Evolutionary conservation across 2,113 vertebrate species (phyloP), one percentile per base, ranked within the genome.

Genomic region (Oenanthe oenanthe): DNA sequence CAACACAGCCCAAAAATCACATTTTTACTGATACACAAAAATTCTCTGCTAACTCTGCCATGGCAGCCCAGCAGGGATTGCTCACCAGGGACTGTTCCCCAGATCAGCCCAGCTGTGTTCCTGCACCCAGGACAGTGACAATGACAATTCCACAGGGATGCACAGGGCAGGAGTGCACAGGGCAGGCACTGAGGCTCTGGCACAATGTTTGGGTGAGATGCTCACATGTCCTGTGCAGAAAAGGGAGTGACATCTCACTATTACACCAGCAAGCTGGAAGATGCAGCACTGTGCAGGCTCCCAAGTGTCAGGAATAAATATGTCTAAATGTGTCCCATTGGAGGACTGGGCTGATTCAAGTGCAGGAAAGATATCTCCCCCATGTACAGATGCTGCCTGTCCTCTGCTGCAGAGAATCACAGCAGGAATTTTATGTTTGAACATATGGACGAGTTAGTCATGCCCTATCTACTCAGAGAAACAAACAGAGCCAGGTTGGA

Each of bases 361-460:
- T 42, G 36, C 63, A 71, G 91, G 48, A 84, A 83, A 86, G 38
- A 48, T 51, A 62, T 74, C 68, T 74, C 72, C 76, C 72, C 67
- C 48, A 77, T 15, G 53, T 92, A 71, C 92, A 97, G 95, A 88
- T 95, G 94, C 94, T 93, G 56, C 86, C 80, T 74, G 91, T 83
- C 63, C 79, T 92, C 95, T 96, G 76, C 50, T 91, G 83, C 83
- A 91, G 76, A 97, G 93, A 95, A 81, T 75, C 91, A 92, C 88
- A 94, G 96, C 88, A 96, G 91, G 91, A 95, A 94, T 90, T 86
- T 95, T 93, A 88, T 95, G 91, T 95, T 83, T 85, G 95, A 97
- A 85, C 96, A 96, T 97, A 97, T 93, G 96, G 96, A 71, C 75
- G 5, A 95, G 79, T 97, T 97, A 97, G 91, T 96, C 92, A 96